Conservation (phyloP, 2,888 invertebrate genomes). For the Dinocampus coccinellae region DNA sequence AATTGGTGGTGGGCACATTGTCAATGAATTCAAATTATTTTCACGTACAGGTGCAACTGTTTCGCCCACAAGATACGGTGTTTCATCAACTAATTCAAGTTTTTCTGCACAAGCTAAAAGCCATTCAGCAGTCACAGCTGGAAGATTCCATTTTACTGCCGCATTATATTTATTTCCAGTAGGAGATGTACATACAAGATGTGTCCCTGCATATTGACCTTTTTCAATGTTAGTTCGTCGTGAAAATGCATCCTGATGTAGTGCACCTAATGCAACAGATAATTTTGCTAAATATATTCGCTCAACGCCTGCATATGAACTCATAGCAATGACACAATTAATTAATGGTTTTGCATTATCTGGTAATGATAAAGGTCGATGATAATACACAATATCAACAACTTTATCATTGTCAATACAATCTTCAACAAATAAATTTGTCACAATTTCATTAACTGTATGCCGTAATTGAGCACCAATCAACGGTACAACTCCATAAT, state of each 20-base stretch:
- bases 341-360: conserved; percentile 72
- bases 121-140: conserved; percentile 85
- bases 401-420: conserved; percentile 75
- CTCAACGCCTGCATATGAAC: conserved; percentile 82
- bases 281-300: conserved; percentile 80
- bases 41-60: conserved; percentile 57
- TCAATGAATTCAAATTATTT: conserved; percentile 11
- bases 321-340: conserved; percentile 84
- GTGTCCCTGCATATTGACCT: conserved; percentile 78
- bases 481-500: conserved; percentile 77
- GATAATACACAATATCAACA: conserved; percentile 79
- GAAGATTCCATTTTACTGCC: conserved; percentile 87
- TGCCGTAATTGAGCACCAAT: conserved; percentile 69
- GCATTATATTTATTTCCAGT: conserved; percentile 87
- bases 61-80: conserved; percentile 74
- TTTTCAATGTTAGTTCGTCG: conserved; percentile 71
- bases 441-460: conserved; percentile 76
- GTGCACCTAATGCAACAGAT: conserved; percentile 80
- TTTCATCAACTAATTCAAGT: conserved; percentile 73
- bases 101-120: conserved; percentile 77
- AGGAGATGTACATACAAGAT: conserved; percentile 82
- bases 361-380: conserved; percentile 75
- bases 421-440: conserved; percentile 81
- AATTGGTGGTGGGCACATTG: conserved; percentile 42
- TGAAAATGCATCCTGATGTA: conserved; percentile 78